Evolutionary conservation across 2,797 vertebrate genomes (phyloP), one percentile per base, ranked within the genome.

Genomic region (Erethizon dorsatum): DNA sequence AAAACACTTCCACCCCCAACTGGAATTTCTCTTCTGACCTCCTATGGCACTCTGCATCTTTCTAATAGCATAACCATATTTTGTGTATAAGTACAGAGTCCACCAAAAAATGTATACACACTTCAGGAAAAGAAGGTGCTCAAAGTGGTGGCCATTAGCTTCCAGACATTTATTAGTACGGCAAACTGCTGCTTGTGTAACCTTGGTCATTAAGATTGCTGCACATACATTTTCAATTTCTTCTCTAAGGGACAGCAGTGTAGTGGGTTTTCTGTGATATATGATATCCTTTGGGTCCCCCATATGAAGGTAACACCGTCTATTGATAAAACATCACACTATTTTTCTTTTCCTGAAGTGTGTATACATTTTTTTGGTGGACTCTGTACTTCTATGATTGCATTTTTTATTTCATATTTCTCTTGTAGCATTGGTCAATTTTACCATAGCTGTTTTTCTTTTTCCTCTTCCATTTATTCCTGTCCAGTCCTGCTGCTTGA

Each of bases 11-110:
- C 26, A 22, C 9, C 22, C 92, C 71, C 50, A 88, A n/a, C 50
- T 37, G 31, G 52, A 94, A 85, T 78, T 75, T 97, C n/a, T 79
- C 41, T 83, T 78, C 57, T 93, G 15, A 37, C 33, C 33, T 67
- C 15, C 77, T 33, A 80, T 0, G 20, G 65, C 26, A 65, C n/a
- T 93, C 57, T 41, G 37, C 22, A 56, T 80, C 92, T 96, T 94
- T 78, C 47, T 31, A 73, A 69, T 33, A 75, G 17, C 5, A 2
- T 75, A 69, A 73, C 61, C 75, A 2, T 78, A 93, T 61, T 73
- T 69, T 80, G 54, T 67, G 33, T 73, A 45, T 4, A 71, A 67
- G 17, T 26, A 71, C 26, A 71, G 71, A 75, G 41, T 75, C 12
- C 12, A 13, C 71, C 24, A 73, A 73, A n/a, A 45, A 73, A 22